phyloP scores from a whole-genome alignment of 2,888 invertebrate species.

The Scotopteryx bipunctaria region DNA sequence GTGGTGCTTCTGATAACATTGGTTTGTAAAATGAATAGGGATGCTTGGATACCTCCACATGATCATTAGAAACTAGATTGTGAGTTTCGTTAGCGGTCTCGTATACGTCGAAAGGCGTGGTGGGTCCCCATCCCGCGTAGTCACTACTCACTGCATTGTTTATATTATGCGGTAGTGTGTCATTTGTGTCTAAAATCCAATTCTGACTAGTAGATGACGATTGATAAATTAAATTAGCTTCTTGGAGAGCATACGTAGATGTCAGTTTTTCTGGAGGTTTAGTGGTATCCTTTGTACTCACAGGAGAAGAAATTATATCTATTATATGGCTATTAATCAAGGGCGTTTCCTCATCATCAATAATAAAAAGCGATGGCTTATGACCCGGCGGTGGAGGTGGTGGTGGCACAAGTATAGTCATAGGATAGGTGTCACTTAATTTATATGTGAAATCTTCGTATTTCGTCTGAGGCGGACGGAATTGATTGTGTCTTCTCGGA shows the following conservation, averaged over 20 bases:
- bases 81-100: constrained; percentile 63
- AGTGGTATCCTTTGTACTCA: constrained; percentile 49
- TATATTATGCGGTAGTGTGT: constrained; percentile 52
- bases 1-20: constrained; percentile 66
- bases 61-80: constrained; percentile 66
- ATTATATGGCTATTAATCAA: constrained; percentile 45
- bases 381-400: constrained; percentile 81
- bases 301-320: constrained; percentile 46
- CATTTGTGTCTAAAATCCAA: constrained; percentile 64
- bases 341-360: constrained; percentile 55
- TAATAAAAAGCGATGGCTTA: constrained; percentile 60
- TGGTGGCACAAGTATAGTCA: constrained; percentile 88
- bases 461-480: constrained; percentile 58
- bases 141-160: constrained; percentile 69
- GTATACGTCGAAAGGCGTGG: constrained; percentile 65
- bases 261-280: constrained; percentile 48
- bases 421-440: constrained; percentile 81
- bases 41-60: constrained; percentile 51
- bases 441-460: constrained; percentile 81
- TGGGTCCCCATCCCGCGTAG: constrained; percentile 79
- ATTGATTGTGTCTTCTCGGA: constrained; percentile 46
- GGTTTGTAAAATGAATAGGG: constrained; percentile 70
- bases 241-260: constrained; percentile 82
- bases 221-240: constrained; percentile 86
- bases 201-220: constrained; percentile 81